These are phyloP conservation scores for Lepidotrigona ventralis DNA, from an alignment of 1,140 invertebrate species.

Conservation along the genomic window DNA sequence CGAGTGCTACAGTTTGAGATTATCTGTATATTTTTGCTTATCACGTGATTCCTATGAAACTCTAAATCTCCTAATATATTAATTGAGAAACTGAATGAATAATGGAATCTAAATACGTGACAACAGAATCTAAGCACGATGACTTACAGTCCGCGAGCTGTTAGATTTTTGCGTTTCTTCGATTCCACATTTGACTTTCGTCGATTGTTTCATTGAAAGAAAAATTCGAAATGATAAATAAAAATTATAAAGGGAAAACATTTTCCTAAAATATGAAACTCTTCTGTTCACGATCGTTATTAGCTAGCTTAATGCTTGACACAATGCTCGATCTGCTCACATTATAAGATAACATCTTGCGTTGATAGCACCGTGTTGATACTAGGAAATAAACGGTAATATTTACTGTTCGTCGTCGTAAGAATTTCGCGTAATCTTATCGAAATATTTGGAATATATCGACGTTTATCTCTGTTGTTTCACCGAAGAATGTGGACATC, in stretches of 20 bases:
- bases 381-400: background rate
- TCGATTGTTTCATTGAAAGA: background rate
- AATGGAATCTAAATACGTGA: no score
- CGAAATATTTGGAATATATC: background rate
- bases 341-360: background rate
- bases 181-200: background rate
- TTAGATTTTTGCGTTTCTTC: background rate
- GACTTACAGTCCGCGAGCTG: background rate
- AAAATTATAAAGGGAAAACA: background rate
- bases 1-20: no score
- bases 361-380: background rate
- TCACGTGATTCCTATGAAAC: no score
- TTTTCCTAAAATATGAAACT: accelerated
- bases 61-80: no score
- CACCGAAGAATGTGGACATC: background rate
- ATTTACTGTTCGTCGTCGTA: constrained; percentile 8
- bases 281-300: background rate
- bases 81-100: no score
- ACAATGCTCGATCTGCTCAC: background rate
- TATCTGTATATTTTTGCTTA: no score
- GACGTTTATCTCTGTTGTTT: background rate
- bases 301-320: background rate
- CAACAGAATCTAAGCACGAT: no score
- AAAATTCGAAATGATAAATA: background rate
- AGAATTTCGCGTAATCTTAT: constrained; percentile 33